These are phyloP conservation scores for Bubo bubo DNA, from an alignment of 2,113 vertebrate species.

Conservation along the genomic window DNA sequence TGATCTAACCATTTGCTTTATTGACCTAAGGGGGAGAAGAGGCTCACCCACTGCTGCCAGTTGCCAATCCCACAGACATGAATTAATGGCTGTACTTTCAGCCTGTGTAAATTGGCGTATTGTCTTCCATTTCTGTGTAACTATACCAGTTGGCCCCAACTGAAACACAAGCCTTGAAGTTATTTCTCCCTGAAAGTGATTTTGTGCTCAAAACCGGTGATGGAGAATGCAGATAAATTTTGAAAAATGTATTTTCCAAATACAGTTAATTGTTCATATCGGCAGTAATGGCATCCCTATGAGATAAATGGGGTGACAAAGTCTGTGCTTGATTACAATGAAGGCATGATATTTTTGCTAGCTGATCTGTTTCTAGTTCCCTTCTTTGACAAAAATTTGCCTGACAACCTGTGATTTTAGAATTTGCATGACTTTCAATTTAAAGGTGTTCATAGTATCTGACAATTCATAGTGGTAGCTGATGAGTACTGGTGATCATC, in stretches of 20 bases:
- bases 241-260: conserved; percentile 1
- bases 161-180: background rate
- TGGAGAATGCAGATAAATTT: background rate
- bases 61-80: background rate
- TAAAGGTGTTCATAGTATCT: background rate
- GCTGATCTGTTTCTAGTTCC: background rate
- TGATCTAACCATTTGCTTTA: background rate
- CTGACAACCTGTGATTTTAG: background rate
- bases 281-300: background rate
- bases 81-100: background rate
- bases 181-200: background rate
- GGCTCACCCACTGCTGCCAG: background rate
- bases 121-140: background rate
- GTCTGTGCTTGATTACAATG: background rate
- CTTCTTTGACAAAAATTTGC: background rate
- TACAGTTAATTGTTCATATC: background rate
- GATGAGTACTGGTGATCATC: background rate
- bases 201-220: background rate
- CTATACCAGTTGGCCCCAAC: background rate
- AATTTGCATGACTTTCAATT: background rate
- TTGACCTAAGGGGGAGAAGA: background rate
- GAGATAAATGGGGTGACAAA: background rate
- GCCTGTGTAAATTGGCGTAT: rapidly evolving
- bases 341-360: background rate
- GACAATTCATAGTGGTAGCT: background rate